Percentiles rank a stretch among this genome's conserved stretches.
Evolutionary conservation across 2,113 vertebrate genomes (phyloP).

Genomic region (Psammodynastes pulverulentus): DNA sequence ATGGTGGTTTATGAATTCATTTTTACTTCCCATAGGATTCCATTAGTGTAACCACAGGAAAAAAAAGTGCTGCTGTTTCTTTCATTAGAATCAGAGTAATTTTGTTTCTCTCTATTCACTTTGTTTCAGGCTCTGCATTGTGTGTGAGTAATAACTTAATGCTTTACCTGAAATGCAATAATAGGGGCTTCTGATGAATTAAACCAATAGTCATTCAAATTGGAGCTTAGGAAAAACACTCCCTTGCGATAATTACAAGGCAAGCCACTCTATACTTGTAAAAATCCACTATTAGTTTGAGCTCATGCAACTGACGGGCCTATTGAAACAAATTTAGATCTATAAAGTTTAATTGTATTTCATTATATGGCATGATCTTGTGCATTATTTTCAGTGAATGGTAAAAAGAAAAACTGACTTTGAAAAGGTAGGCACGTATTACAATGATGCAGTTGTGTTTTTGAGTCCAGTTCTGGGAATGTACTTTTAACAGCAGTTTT

Average conservation of each 20-base stretch:
- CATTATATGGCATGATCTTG: slow-evolving; percentile 39
- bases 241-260: slow-evolving; percentile 56
- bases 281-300: slow-evolving; percentile 47
- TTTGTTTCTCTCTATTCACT: slow-evolving; percentile 46
- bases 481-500: background rate
- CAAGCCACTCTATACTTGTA: slow-evolving; percentile 45
- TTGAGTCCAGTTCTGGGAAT: slow-evolving; percentile 9
- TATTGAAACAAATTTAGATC: slow-evolving; percentile 47
- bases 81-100: slow-evolving; percentile 53
- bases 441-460: background rate
- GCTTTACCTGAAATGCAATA: slow-evolving; percentile 55
- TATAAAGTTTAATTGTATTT: slow-evolving; percentile 56
- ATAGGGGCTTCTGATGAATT: slow-evolving; percentile 64
- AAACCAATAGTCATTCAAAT: slow-evolving; percentile 61
- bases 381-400: slow-evolving; percentile 18
- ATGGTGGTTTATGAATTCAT: slow-evolving; percentile 33
- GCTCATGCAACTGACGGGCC: slow-evolving; percentile 35
- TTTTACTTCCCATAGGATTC: slow-evolving; percentile 37
- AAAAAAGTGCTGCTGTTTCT: slow-evolving; percentile 34
- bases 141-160: slow-evolving; percentile 58
- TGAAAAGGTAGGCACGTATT: background rate
- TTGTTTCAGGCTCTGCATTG: slow-evolving; percentile 50
- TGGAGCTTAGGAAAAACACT: slow-evolving; percentile 50
- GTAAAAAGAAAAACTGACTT: slow-evolving; percentile 5
- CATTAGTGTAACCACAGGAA: slow-evolving; percentile 35